phyloP scores from a whole-genome alignment of 2,888 invertebrate species.

The Tetragnatha montana region DNA sequence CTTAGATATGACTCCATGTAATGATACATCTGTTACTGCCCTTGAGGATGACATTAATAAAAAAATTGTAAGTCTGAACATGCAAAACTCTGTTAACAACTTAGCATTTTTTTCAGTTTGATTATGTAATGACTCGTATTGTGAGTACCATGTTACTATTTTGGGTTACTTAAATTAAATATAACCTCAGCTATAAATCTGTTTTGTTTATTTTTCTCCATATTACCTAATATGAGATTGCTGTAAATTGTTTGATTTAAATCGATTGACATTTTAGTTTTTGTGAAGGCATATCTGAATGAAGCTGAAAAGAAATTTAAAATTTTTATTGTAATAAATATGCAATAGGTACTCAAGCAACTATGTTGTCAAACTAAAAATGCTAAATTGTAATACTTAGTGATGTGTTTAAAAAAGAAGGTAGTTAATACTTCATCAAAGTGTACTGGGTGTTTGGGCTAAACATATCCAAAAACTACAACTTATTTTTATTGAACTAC shows the following conservation, averaged over 20 bases:
- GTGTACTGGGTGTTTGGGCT: too few relatives aligned
- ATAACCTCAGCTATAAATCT: background rate
- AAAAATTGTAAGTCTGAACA: slow-evolving; percentile 50
- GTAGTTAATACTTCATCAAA: too few relatives aligned
- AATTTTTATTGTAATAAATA: background rate
- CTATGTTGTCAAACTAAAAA: background rate
- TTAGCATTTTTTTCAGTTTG: slow-evolving; percentile 22
- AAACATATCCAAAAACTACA: too few relatives aligned
- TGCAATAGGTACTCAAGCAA: background rate
- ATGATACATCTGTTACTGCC: slow-evolving; percentile 47
- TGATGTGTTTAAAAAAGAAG: too few relatives aligned
- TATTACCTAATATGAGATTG: background rate
- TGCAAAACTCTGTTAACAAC: slow-evolving; percentile 10
- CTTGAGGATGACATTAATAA: slow-evolving; percentile 53
- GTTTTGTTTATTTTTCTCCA: background rate
- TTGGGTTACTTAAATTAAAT: background rate
- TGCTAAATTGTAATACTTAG: background rate
- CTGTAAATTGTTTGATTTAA: background rate
- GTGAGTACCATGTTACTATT: background rate
- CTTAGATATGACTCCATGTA: slow-evolving; percentile 47
- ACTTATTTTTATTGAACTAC: too few relatives aligned
- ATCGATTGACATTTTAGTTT: too few relatives aligned
- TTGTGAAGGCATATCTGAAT: too few relatives aligned
- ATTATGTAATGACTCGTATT: background rate
- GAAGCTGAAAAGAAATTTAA: too few relatives aligned